Conservation (phyloP, 92 coral and sea anemone species). For the Porites evermanni region DNA sequence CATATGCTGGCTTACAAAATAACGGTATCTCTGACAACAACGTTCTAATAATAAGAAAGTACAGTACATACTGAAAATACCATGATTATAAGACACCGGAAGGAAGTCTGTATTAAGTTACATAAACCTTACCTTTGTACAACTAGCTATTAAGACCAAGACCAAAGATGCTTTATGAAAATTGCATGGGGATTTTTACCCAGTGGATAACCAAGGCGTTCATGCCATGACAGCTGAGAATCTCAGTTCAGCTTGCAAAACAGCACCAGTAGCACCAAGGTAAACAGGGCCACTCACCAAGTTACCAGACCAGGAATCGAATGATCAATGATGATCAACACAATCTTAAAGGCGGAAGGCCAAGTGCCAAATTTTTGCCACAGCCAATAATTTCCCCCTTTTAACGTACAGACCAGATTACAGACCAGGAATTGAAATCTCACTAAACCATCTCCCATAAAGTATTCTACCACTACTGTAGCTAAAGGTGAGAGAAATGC, state of each 20-base stretch:
- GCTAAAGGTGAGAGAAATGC: constrained; percentile 48
- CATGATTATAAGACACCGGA: neutral
- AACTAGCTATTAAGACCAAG: constrained; percentile 53
- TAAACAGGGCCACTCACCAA: constrained; percentile 51
- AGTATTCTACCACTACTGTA: constrained; percentile 40
- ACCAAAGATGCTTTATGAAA: constrained; percentile 36
- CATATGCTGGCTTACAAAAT: too few species aligned
- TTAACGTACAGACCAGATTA: constrained; percentile 51
- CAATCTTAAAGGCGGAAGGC: constrained; percentile 49
- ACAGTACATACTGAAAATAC: neutral
- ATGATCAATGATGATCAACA: constrained; percentile 50
- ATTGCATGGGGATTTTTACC: constrained; percentile 6
- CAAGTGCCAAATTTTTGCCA: constrained; percentile 58
- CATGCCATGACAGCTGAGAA: constrained; percentile 23
- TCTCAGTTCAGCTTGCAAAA: constrained; percentile 41
- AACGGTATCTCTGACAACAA: neutral
- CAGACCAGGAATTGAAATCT: constrained; percentile 51
- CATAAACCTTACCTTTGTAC: constrained; percentile 40
- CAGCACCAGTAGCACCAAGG: constrained; percentile 15
- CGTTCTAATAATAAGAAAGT: neutral
- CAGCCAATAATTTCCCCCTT: constrained; percentile 44
- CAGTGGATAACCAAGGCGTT: constrained; percentile 53
- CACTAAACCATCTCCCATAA: constrained; percentile 50
- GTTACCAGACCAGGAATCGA: constrained; percentile 66
- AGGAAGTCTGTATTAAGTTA: constrained; percentile 1